Evolutionary conservation across 2,888 invertebrate genomes (phyloP).

Genomic region (Glyphotaelius pellucidus): DNA sequence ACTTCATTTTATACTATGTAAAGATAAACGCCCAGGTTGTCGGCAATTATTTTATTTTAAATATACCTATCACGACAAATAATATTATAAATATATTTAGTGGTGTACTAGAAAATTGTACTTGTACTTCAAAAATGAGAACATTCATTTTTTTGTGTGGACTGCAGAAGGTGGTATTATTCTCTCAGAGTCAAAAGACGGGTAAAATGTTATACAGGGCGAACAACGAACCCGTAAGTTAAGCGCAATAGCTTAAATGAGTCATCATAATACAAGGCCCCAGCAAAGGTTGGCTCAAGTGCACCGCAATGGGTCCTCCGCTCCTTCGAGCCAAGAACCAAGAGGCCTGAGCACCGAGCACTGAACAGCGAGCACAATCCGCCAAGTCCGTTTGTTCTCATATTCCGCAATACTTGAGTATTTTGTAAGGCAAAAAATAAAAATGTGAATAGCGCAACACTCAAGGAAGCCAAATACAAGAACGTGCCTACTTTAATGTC

Average conservation of each 20-base stretch:
- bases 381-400: slow-evolving; percentile 3
- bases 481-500: not conserved
- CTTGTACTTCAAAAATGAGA: not conserved
- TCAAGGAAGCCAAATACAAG: slow-evolving; percentile 5
- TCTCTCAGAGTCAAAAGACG: not conserved
- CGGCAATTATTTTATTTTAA: too few species aligned
- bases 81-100: not conserved
- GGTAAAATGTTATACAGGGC: not conserved
- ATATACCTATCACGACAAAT: too few species aligned
- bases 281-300: not conserved
- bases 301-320: not conserved
- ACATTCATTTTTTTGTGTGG: not conserved
- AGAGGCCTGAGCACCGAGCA: not conserved
- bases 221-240: not conserved
- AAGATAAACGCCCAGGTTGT: too few species aligned
- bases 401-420: not conserved
- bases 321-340: not conserved
- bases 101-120: not conserved
- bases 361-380: not conserved
- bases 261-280: slow-evolving; percentile 3
- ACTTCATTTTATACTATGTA: too few species aligned
- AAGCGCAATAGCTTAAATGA: slow-evolving; percentile 3
- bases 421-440: slow-evolving; percentile 17
- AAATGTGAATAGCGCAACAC: slow-evolving; percentile 3
- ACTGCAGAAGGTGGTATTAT: not conserved